Evolutionary conservation across 1,140 invertebrate species (phyloP).

Genomic region (Aricia agestis): DNA sequence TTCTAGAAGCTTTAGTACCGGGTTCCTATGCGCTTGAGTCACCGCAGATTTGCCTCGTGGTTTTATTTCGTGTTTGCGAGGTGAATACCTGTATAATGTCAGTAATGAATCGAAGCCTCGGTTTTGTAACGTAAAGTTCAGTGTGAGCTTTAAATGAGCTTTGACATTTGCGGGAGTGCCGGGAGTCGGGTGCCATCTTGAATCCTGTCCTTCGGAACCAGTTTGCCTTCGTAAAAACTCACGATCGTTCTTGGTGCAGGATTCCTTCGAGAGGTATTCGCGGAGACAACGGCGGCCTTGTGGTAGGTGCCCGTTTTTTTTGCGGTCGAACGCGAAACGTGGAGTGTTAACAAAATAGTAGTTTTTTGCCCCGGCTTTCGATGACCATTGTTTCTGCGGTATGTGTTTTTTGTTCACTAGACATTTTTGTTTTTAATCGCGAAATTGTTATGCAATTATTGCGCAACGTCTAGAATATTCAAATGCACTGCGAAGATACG

Average conservation of each 20-base stretch:
- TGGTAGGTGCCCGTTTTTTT: constrained; percentile 57
- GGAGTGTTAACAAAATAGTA: constrained; percentile 42
- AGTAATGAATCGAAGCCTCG: constrained; percentile 28
- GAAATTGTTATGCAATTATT: constrained; percentile 18
- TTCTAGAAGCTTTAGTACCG: constrained; percentile 25
- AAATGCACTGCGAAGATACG: neutral
- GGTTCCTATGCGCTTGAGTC: constrained; percentile 38
- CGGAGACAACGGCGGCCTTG: constrained; percentile 52
- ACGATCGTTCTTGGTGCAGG: constrained; percentile 39
- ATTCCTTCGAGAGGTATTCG: constrained; percentile 12
- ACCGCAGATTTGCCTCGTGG: constrained; percentile 16
- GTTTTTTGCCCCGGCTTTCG: constrained; percentile 19
- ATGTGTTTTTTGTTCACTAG: neutral
- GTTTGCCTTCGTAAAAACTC: constrained; percentile 62
- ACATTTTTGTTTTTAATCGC: constrained; percentile 4
- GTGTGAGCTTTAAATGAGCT: constrained; percentile 39
- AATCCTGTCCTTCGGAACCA: constrained; percentile 58
- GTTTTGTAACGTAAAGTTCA: constrained; percentile 52
- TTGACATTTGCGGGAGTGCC: constrained; percentile 60
- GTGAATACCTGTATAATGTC: constrained; percentile 23
- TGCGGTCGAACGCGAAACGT: constrained; percentile 56
- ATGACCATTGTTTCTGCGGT: constrained; percentile 1
- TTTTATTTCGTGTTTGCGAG: neutral
- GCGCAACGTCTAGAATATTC: neutral
- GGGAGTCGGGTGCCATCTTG: constrained; percentile 42